These are phyloP conservation scores for Pao palembangensis DNA, from an alignment of 2,113 vertebrate genomes.

Conservation along the genomic window DNA sequence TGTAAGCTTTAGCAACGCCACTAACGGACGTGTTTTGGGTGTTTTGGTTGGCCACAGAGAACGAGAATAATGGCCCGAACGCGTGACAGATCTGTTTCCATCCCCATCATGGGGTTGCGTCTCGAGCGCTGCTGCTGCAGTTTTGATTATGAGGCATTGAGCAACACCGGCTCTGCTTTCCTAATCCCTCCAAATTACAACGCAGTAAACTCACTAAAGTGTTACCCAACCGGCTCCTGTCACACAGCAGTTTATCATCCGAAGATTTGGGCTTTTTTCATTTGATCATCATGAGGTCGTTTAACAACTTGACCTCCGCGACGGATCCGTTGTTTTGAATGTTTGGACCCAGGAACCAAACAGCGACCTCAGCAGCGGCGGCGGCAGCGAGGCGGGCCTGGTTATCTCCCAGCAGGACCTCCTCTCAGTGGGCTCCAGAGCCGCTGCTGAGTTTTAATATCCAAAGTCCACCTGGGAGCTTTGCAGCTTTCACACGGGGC, in stretches of 20 bases:
- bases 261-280: too few species aligned
- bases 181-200: too few species aligned
- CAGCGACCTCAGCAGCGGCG: constrained; percentile 6
- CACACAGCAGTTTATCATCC: too few species aligned
- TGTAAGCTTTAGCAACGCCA: too few species aligned
- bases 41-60: too few species aligned
- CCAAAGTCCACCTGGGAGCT: constrained; percentile 21
- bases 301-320: too few species aligned
- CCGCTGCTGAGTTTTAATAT: constrained; percentile 42
- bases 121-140: constrained; percentile 5
- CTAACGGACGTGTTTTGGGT: too few species aligned
- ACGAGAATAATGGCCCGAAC: not conserved
- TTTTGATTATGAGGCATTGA: constrained; percentile 17
- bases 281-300: too few species aligned
- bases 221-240: too few species aligned
- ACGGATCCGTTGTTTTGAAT: not conserved
- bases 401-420: constrained; percentile 16
- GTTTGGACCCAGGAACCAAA: constrained; percentile 14
- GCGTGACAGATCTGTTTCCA: not conserved
- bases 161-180: constrained; percentile 10
- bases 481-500: constrained; percentile 8
- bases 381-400: not conserved
- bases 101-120: constrained; percentile 10
- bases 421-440: constrained; percentile 19
- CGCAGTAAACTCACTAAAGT: too few species aligned